These are phyloP conservation scores for Melikaiella ostensackeni DNA, from an alignment of 2,888 invertebrate genomes.

Conservation along the genomic window DNA sequence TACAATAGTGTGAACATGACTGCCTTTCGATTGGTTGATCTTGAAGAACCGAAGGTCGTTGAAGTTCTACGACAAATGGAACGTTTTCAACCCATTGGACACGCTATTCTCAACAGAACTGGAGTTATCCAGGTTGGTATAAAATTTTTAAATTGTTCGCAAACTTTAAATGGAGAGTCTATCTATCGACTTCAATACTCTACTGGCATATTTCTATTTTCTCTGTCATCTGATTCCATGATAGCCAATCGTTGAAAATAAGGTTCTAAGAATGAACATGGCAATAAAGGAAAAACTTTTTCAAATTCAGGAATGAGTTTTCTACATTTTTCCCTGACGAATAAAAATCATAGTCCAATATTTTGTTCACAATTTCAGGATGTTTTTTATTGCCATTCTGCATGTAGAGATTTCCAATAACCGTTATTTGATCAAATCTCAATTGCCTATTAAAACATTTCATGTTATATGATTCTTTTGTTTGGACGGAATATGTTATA, in stretches of 20 bases:
- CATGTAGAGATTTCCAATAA: neutral
- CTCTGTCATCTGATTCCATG: neutral
- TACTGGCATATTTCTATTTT: neutral
- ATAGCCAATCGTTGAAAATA: neutral
- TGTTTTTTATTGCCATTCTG: neutral
- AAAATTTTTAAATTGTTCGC: conserved; percentile 43
- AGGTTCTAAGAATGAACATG: neutral
- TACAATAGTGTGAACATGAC: conserved; percentile 97
- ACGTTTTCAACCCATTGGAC: conserved; percentile 91
- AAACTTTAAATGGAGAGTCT: neutral
- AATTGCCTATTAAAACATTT: neutral
- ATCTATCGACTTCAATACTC: neutral
- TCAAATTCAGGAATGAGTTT: neutral
- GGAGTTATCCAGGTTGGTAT: conserved; percentile 83
- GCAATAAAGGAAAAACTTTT: neutral
- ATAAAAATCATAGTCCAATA: neutral
- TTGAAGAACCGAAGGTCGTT: conserved; percentile 86
- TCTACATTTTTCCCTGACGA: neutral
- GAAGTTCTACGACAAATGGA: conserved; percentile 91
- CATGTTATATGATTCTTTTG: neutral
- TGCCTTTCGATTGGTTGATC: conserved; percentile 93
- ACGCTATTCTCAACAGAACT: conserved; percentile 85
- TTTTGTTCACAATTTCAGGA: too few species aligned
- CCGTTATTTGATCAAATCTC: neutral
- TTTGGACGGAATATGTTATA: neutral